phyloP scores from a whole-genome alignment of 2,113 vertebrate species.

The Passer montanus region DNA sequence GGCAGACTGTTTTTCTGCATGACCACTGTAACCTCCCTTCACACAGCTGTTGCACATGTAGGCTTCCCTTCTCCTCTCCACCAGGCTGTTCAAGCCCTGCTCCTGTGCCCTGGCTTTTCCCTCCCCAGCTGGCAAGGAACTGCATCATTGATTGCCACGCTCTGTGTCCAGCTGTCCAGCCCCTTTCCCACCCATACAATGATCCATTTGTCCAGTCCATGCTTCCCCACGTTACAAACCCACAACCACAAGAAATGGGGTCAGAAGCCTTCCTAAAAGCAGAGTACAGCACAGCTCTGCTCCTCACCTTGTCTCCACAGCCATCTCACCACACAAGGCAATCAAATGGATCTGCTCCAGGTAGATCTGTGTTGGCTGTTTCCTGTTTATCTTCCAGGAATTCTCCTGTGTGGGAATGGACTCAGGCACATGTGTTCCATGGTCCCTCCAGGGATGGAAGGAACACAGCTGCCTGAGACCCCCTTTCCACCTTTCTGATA shows the following conservation, averaged over 20 bases:
- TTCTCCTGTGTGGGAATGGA: background rate
- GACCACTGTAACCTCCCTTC: background rate
- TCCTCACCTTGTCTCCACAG: background rate
- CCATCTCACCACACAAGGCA: background rate
- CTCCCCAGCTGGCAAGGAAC: background rate
- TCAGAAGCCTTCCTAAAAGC: background rate
- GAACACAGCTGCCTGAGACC: background rate
- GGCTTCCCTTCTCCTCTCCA: background rate
- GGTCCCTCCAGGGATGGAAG: background rate
- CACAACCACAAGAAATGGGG: background rate
- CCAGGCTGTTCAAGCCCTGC: background rate
- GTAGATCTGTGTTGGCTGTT: background rate
- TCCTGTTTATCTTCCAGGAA: background rate
- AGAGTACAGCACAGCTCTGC: background rate
- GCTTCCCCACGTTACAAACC: background rate
- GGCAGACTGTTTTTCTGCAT: background rate
- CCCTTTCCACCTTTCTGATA: background rate
- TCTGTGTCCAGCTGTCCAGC: slow-evolving; percentile 25
- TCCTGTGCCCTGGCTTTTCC: background rate
- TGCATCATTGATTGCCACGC: background rate
- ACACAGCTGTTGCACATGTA: background rate
- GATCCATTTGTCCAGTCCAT: background rate
- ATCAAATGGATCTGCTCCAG: background rate
- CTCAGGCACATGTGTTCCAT: background rate
- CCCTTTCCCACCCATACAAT: background rate